A percentile compares a stretch with the other conserved stretches of the same genome.
phyloP scores from a whole-genome alignment of 2,113 vertebrate species.

The Syngnathus scovelli region DNA sequence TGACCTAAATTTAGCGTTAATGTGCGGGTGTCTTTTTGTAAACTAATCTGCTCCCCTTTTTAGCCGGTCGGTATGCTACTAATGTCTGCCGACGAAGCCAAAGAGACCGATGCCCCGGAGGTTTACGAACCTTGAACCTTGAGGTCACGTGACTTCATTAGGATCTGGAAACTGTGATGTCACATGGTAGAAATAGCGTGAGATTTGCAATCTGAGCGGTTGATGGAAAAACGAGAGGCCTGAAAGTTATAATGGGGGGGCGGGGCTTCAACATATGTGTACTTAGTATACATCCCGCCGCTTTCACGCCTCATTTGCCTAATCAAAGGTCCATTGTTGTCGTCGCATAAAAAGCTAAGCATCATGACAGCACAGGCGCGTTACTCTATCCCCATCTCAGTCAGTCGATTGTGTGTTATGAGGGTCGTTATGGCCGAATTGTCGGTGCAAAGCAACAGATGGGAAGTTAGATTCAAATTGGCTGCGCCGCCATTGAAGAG shows the following conservation, averaged over 20 bases:
- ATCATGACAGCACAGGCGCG: not conserved
- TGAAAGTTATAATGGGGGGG: not conserved
- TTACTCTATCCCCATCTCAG: not conserved
- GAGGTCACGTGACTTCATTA: conserved; percentile 27
- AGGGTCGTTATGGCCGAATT: not conserved
- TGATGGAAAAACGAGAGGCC: conserved; percentile 7
- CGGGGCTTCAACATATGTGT: too few relatives aligned
- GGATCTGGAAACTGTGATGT: conserved; percentile 24
- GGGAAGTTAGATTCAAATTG: conserved; percentile 14
- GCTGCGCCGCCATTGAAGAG: conserved; percentile 32
- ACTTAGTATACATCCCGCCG: not conserved
- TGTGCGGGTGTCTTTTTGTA: conserved; percentile 24
- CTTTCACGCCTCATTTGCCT: not conserved
- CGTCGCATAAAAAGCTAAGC: not conserved
- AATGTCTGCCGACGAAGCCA: conserved; percentile 21
- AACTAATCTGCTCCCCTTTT: conserved; percentile 41
- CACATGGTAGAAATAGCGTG: conserved; percentile 24
- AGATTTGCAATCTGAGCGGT: conserved; percentile 9
- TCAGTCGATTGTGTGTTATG: conserved; percentile 1
- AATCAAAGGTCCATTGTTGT: conserved; percentile 1
- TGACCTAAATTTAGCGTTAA: conserved; percentile 24
- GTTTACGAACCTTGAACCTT: conserved; percentile 37
- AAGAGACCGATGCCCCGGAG: conserved; percentile 13
- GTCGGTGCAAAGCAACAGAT: conserved; percentile 25
- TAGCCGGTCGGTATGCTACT: conserved; percentile 30